Base-by-base conservation (phyloP, 92 coral and sea anemone genomes). In the Virgularia gustaviana region DNA sequence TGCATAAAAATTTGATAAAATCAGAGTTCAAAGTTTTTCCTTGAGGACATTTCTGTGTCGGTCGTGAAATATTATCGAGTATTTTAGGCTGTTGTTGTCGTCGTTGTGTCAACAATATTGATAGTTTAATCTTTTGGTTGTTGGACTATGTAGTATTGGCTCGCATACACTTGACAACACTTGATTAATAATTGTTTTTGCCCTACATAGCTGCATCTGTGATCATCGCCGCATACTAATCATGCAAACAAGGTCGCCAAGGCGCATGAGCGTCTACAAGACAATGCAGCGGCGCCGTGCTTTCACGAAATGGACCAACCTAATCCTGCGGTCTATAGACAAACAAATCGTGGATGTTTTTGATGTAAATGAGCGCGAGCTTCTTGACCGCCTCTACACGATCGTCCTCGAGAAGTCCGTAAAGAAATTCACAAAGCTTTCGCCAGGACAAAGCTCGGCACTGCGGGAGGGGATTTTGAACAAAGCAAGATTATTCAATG, bases 251-350 rank as follows among this genome's bases (percentile, higher is more conserved):
- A 68, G 45, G 51, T n/a, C n/a, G n/a, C 75, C 53, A 34, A 49
- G 51, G 54, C 75, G 75, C 29, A 68, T 49, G 19, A 68, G 45
- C 25, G 75, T 68, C 23, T 68, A 68, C 36, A 68, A 47, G 51
- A 68, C 61, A 39, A 68, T 89, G 45, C 75, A 86, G 58, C 88
- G 88, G 15, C 77, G 96, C 25, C 71, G 98, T 35, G 87, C 92
- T 10, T 88, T 92, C 64, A 89, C 98, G 43, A 92, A 89, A 73
- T 92, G 98, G 98, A 58, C 72, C 51, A 92, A 92, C 71, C 58
- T 79, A 18, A 83, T 86, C 38, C 54, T 92, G 57, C 25, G 73
- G 28, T 57, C 64, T 20, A 65, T 75, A 22, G 78, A 72, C 39
- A 63, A 75, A 60, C 80, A 77, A n/a, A 49, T 92, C 2, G 86